Evolutionary conservation across 2,113 vertebrate species (phyloP).

Genomic region (Tachysurus fulvidraco): DNA sequence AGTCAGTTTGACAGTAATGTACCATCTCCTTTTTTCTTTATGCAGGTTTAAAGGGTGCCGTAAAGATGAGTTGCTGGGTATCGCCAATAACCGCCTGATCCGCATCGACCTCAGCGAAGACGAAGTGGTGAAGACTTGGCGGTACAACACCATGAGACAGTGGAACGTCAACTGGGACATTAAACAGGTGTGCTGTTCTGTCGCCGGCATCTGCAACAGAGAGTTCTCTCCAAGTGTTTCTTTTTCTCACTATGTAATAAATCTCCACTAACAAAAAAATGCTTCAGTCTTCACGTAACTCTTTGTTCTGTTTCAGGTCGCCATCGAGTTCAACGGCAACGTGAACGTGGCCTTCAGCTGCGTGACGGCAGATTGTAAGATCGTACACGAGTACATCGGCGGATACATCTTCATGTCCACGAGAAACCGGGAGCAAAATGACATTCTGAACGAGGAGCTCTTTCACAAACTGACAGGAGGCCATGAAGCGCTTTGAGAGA

Average conservation of each 20-base stretch:
- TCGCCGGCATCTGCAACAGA: neutral
- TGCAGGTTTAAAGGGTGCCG: conserved; percentile 77
- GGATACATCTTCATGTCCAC: conserved; percentile 82
- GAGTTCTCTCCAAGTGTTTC: neutral
- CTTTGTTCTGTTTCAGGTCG: conserved; percentile 65
- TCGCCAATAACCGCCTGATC: conserved; percentile 76
- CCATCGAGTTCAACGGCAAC: conserved; percentile 80
- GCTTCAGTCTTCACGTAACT: neutral
- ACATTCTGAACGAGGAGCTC: conserved; percentile 73
- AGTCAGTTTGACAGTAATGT: too few species aligned
- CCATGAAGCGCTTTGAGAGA: conserved; percentile 73
- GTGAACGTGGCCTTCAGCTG: conserved; percentile 80
- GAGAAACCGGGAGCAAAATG: conserved; percentile 64
- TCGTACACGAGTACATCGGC: conserved; percentile 79
- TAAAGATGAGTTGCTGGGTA: conserved; percentile 76
- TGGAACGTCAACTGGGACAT: conserved; percentile 85
- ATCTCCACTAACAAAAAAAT: neutral
- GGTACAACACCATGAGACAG: conserved; percentile 79
- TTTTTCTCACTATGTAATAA: neutral
- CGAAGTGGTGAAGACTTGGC: conserved; percentile 76
- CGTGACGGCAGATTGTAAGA: conserved; percentile 74
- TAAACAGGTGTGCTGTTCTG: conserved; percentile 65
- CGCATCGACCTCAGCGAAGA: conserved; percentile 72
- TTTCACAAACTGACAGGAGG: conserved; percentile 80
- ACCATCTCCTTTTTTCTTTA: neutral